These are phyloP conservation scores for Tapirus terrestris DNA, from an alignment of 2,113 vertebrate species.

Conservation along the genomic window DNA sequence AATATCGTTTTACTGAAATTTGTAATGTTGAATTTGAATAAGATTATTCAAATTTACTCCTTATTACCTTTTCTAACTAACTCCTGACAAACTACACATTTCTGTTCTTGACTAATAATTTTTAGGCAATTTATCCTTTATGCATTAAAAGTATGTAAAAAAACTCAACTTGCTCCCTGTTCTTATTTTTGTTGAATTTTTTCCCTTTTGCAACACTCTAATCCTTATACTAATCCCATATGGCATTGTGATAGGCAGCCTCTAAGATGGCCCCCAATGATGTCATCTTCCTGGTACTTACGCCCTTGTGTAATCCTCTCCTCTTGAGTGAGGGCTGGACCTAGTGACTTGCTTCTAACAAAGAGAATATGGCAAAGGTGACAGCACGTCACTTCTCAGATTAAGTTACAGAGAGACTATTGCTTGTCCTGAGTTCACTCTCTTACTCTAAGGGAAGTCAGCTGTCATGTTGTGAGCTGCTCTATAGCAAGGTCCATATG, in stretches of 20 bases:
- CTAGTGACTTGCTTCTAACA: neutral
- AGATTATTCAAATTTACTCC: conserved; percentile 13
- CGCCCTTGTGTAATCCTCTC: neutral
- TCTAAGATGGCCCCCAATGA: neutral
- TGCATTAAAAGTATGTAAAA: neutral
- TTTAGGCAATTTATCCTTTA: neutral
- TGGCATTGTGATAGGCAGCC: neutral
- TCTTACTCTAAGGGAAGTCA: neutral
- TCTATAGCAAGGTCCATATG: neutral
- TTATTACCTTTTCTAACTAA: conserved; percentile 39
- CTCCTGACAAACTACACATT: conserved; percentile 20
- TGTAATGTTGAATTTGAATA: neutral
- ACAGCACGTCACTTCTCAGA: neutral
- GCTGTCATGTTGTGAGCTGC: neutral
- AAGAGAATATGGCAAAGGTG: neutral
- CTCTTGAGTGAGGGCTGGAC: neutral
- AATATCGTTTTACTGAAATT: neutral
- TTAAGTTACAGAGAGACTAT: neutral
- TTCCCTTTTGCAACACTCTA: conserved; percentile 18
- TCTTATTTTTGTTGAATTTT: conserved; percentile 31
- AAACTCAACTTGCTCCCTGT: neutral
- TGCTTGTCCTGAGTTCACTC: neutral
- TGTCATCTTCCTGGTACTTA: neutral
- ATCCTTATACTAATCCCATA: neutral
- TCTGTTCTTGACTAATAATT: conserved; percentile 22